Evolutionary conservation across 2,797 vertebrate species (phyloP).

Genomic region (Phrynocephalus guinanensis): DNA sequence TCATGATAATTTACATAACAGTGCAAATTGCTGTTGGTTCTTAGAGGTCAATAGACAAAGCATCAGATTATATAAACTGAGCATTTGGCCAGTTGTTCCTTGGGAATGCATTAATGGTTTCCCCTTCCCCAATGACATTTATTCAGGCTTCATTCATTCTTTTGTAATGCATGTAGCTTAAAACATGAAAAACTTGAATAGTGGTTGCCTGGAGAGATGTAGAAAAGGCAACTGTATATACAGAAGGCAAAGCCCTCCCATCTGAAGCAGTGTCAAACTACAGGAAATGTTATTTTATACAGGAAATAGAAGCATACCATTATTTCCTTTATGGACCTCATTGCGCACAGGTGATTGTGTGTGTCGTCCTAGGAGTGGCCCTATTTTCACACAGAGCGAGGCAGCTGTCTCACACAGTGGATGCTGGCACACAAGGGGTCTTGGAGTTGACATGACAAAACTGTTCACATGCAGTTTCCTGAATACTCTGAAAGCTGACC

Average conservation of each 20-base stretch:
- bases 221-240: not conserved
- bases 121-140: not conserved
- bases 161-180: not conserved
- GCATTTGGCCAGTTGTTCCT: constrained; percentile 16
- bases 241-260: not conserved
- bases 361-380: too few relatives aligned
- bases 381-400: too few relatives aligned
- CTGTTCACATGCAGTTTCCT: too few relatives aligned
- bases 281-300: not conserved
- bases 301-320: not conserved
- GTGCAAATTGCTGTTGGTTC: not conserved
- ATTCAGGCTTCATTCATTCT: not conserved
- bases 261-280: not conserved
- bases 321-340: not conserved
- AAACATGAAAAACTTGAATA: not conserved
- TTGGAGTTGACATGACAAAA: too few relatives aligned
- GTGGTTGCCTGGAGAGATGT: not conserved
- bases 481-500: too few relatives aligned
- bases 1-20: constrained; percentile 19
- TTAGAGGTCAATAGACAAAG: constrained; percentile 12
- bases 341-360: not conserved
- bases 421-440: too few relatives aligned
- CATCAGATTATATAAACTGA: not conserved
- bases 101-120: constrained; percentile 26
- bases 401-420: too few relatives aligned